Evolutionary conservation across 2,888 invertebrate genomes (phyloP).

Genomic region (Belgica antarctica): DNA sequence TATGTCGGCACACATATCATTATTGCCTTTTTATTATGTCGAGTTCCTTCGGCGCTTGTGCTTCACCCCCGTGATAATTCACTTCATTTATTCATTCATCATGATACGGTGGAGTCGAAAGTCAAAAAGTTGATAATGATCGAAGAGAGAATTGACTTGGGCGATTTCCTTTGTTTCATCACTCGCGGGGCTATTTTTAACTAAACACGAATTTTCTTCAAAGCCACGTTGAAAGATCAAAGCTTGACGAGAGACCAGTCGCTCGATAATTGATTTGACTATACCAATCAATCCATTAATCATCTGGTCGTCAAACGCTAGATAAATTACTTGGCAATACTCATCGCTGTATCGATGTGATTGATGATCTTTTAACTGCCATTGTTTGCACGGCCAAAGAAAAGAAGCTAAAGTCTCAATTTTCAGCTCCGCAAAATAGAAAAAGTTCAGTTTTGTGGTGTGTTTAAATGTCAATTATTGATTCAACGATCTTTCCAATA

Average conservation of each 20-base stretch:
- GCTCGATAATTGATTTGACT: conserved; percentile 43
- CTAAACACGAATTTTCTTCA: not conserved
- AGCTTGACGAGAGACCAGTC: not conserved
- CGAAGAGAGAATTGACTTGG: not conserved
- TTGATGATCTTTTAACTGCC: conserved; percentile 40
- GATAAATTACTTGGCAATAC: conserved; percentile 32
- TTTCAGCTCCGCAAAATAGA: too few species aligned
- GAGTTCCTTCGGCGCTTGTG: not conserved
- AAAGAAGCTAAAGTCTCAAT: too few species aligned
- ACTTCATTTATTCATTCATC: conserved; percentile 27
- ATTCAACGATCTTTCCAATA: not conserved
- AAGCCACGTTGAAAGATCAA: not conserved
- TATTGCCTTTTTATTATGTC: conserved; percentile 15
- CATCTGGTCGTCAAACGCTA: conserved; percentile 20
- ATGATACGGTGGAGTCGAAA: conserved; percentile 3
- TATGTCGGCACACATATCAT: conserved; percentile 28
- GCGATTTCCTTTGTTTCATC: too few species aligned
- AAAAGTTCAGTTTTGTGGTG: not conserved
- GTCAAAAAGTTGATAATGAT: not conserved
- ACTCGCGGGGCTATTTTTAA: not conserved
- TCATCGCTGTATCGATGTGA: conserved; percentile 39
- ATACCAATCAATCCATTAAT: conserved; percentile 38
- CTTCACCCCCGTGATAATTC: conserved; percentile 21
- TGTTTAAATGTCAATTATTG: conserved; percentile 26
- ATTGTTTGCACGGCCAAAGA: not conserved